A percentile compares a stretch with the other conserved stretches of the same genome.
Conservation (phyloP, 2,113 vertebrate genomes). For the Merops nubicus region DNA sequence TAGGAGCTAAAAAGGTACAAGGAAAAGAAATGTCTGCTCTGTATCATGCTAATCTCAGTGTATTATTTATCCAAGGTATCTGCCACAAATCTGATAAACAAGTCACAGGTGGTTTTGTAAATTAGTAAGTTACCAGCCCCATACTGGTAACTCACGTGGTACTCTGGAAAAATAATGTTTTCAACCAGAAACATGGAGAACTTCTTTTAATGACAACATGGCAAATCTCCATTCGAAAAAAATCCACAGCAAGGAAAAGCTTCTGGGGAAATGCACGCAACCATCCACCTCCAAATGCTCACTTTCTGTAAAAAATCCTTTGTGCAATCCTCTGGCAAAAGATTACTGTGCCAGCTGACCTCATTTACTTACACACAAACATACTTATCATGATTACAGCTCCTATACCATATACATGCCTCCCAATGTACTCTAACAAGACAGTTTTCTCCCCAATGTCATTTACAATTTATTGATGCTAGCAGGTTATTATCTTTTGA, state of each 20-base stretch:
- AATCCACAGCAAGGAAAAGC: background rate
- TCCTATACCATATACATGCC: background rate
- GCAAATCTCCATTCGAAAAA: background rate
- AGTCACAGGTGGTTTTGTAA: no score
- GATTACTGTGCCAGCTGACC: background rate
- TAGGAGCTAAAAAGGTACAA: background rate
- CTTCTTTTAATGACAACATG: background rate
- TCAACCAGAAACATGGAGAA: background rate
- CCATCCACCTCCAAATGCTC: background rate
- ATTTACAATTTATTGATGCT: constrained; percentile 10
- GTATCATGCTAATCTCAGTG: background rate
- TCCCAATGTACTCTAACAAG: background rate
- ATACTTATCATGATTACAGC: background rate
- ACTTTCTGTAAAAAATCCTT: background rate
- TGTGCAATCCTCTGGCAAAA: background rate
- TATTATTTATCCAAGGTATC: background rate
- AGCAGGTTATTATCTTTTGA: constrained; percentile 17
- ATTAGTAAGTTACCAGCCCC: background rate
- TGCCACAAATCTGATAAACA: background rate
- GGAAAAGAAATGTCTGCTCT: background rate
- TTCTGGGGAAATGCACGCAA: background rate
- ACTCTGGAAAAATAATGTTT: background rate
- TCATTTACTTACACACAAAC: background rate
- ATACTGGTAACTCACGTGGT: rapidly evolving
- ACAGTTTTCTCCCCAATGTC: background rate